Conservation (phyloP, 64 coral and sea anemone species). For the Montipora efflorescens region DNA sequence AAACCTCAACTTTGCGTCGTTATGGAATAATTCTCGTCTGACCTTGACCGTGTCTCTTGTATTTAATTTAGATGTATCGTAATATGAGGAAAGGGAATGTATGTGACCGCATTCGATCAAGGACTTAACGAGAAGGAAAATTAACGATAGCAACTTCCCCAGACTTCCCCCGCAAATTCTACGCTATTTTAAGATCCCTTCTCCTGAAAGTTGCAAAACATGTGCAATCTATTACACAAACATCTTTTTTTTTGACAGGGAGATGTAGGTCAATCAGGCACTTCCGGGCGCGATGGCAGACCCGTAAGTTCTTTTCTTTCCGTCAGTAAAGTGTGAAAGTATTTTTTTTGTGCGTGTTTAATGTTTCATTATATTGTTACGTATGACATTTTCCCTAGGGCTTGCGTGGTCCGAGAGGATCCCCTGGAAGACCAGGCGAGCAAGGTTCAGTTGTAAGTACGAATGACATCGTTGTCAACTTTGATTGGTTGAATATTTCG, state of each 20-base stretch:
- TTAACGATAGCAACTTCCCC: no score
- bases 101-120: no score
- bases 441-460: neutral
- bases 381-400: neutral
- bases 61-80: no score
- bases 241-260: neutral
- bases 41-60: no score
- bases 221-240: neutral
- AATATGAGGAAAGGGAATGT: no score
- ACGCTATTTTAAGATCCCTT: no score
- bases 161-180: no score
- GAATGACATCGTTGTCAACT: neutral
- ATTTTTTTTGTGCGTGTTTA: neutral
- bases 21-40: no score
- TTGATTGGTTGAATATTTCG: no score
- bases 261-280: neutral
- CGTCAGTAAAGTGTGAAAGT: neutral
- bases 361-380: neutral
- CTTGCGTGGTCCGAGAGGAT: constrained; percentile 20
- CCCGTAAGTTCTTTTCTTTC: neutral
- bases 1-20: no score
- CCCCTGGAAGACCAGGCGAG: neutral
- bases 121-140: no score
- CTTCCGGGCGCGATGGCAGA: constrained; percentile 17
- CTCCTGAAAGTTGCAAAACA: neutral